Evolutionary conservation across 2,888 invertebrate species (phyloP), one percentile per base, ranked within the genome.

Genomic region (Athalia circularis): DNA sequence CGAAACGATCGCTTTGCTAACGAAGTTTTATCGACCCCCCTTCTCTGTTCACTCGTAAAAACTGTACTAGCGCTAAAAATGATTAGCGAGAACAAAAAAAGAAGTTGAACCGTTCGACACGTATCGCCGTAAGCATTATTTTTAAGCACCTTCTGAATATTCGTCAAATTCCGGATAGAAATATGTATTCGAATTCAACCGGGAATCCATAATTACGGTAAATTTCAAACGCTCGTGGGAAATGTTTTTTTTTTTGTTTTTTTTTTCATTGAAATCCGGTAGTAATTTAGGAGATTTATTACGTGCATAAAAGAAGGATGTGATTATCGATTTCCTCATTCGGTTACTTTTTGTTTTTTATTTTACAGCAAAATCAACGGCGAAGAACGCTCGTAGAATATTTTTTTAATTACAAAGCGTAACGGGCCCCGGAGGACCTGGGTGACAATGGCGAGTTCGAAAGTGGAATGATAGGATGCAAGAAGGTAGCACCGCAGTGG

Each of bases 401-500:
- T 7, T 11, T 57, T 7, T 59, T 5, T 45, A 45, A 9, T n/a
- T 3, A 59, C 13, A 59, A 72, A 45, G 9, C n/a, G 45, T 47
- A 75, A 57, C 57, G 57, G 81, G 82, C 83, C 80, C 79, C 79
- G 80, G 82, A 82, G 85, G 84, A 84, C 80, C 81, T 80, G 77
- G 75, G 68, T 83, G 82, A 86, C 82, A 86, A 89, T 88, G 89
- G 85, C 83, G 83, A 83, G 82, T 83, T 85, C 84, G 82, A 86
- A 85, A 85, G 87, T 88, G 90, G 90, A 90, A 90, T 89, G 90
- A 88, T 89, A 90, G 90, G 84, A 90, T 90, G 90, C 90, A 90
- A 90, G 90, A 90, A 88, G 90, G 90, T 85, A 90, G 90, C 87
- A 90, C 90, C 86, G 90, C 90, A 86, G 90, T 90, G 89, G 90